Conservation (phyloP, 2,797 vertebrate species). For the Artibeus jamaicensis region DNA sequence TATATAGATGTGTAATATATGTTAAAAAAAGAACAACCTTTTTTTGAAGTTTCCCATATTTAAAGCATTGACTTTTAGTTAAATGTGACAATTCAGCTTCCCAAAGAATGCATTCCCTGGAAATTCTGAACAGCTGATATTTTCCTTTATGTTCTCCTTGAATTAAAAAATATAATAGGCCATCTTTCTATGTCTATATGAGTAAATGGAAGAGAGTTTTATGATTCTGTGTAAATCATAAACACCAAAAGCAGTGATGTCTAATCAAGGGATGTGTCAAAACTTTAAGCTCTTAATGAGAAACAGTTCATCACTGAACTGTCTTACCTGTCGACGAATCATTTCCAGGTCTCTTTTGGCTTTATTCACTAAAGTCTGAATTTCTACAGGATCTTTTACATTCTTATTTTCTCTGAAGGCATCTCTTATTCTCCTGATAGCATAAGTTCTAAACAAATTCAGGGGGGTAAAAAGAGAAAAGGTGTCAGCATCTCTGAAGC, state of each 20-base stretch:
- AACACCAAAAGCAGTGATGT: not conserved
- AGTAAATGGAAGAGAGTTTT: not conserved
- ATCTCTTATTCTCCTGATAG: conserved; percentile 92
- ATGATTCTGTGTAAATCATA: not conserved
- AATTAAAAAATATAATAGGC: not conserved
- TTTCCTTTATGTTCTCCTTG: not conserved
- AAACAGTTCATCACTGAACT: not conserved
- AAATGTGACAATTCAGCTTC: not conserved
- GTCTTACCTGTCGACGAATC: conserved; percentile 92
- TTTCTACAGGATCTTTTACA: conserved; percentile 85
- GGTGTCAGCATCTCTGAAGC: not conserved
- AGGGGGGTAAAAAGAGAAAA: not conserved
- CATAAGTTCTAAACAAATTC: conserved; percentile 88
- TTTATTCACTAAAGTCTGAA: conserved; percentile 87
- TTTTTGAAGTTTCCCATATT: not conserved
- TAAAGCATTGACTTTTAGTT: not conserved
- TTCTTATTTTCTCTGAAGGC: conserved; percentile 93
- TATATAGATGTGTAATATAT: not conserved
- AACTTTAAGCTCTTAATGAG: not conserved
- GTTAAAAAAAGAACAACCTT: not conserved
- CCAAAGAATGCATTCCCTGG: not conserved
- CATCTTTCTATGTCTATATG: not conserved
- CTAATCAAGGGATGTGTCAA: not conserved
- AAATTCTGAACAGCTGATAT: not conserved
- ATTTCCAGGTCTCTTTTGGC: conserved; percentile 87